phyloP scores from a whole-genome alignment of 2,797 vertebrate genomes.

The Neoniphon sammara region DNA sequence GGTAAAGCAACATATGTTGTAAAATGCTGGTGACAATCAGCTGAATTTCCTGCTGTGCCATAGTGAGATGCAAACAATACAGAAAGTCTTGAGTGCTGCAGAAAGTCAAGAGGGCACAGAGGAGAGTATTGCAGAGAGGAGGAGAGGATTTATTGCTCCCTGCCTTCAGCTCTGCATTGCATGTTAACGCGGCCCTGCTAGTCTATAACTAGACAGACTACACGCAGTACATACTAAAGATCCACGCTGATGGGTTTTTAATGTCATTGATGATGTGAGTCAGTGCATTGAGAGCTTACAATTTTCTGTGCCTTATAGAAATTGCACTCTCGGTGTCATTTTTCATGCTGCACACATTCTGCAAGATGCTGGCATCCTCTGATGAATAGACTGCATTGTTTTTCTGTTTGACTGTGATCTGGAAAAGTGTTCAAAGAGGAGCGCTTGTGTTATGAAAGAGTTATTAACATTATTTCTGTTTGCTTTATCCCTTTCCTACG shows the following conservation, averaged over 20 bases:
- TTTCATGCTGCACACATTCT: conserved; percentile 1
- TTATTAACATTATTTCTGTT: too few species aligned
- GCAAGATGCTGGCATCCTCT: background rate
- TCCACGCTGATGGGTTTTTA: background rate
- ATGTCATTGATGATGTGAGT: background rate
- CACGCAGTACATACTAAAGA: background rate
- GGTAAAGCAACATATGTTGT: too few species aligned
- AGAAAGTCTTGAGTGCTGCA: too few species aligned
- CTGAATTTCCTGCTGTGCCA: too few species aligned
- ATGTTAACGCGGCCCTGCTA: background rate
- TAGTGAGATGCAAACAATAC: too few species aligned
- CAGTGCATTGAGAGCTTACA: background rate
- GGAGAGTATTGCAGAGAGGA: background rate
- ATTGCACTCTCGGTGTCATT: background rate
- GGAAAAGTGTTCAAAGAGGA: conserved; percentile 24
- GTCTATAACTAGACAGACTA: background rate
- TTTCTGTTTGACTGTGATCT: conserved; percentile 24
- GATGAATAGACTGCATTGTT: conserved; percentile 1
- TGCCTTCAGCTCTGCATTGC: background rate
- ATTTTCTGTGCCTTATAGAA: background rate
- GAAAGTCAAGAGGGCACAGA: too few species aligned
- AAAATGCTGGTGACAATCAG: too few species aligned
- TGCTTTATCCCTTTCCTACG: background rate
- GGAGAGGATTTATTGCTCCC: background rate
- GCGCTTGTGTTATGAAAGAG: too few species aligned